Evolutionary conservation across 2,888 invertebrate genomes (phyloP).

Genomic region (Andrena camellia): DNA sequence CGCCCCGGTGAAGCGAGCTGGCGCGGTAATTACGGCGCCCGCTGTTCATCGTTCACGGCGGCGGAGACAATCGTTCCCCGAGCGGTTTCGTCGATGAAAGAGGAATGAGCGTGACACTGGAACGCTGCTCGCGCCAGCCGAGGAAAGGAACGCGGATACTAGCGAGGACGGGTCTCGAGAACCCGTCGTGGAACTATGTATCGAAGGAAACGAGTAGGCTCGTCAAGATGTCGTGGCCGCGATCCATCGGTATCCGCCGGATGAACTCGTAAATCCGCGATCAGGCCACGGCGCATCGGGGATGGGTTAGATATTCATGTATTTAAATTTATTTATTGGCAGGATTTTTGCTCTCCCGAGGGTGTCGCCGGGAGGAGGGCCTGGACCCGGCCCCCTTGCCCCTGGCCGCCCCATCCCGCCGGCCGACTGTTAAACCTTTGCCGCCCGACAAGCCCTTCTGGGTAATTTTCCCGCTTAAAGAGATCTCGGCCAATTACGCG

Average conservation of each 20-base stretch:
- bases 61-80: background rate
- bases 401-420: slow-evolving; percentile 49
- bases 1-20: slow-evolving; percentile 1
- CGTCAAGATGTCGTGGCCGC: slow-evolving; percentile 16
- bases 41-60: background rate
- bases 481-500: slow-evolving; percentile 84
- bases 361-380: slow-evolving; percentile 63
- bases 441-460: slow-evolving; percentile 80
- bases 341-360: slow-evolving; percentile 78
- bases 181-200: background rate
- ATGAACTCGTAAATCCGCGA: slow-evolving; percentile 67
- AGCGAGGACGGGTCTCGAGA: background rate
- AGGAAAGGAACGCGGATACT: background rate
- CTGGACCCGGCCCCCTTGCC: slow-evolving; percentile 23
- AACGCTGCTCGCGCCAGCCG: background rate
- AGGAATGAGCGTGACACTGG: background rate
- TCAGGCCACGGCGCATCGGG: slow-evolving; percentile 53
- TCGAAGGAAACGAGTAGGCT: slow-evolving; percentile 24
- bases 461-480: slow-evolving; percentile 84
- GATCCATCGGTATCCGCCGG: slow-evolving; percentile 61
- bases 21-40: slow-evolving; percentile 36
- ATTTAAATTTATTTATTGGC: slow-evolving; percentile 85
- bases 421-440: slow-evolving; percentile 71
- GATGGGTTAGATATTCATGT: slow-evolving; percentile 82
- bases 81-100: background rate